Evolutionary conservation across 2,888 invertebrate genomes (phyloP).

Genomic region (Drosophila longiperda): DNA sequence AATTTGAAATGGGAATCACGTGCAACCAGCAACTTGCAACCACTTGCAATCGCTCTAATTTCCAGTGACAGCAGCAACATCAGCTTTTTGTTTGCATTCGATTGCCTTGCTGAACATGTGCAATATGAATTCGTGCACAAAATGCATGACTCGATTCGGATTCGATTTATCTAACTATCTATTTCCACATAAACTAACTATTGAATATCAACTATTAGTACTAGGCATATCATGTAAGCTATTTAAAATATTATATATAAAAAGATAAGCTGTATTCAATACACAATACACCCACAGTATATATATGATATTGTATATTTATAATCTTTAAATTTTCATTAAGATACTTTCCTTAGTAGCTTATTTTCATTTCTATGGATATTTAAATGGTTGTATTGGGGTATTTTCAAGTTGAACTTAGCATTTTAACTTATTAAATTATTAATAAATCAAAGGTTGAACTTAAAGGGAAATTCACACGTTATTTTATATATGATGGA

Average conservation of each 20-base stretch:
- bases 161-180: conserved; percentile 17
- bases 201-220: conserved; percentile 4
- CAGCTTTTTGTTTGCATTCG: conserved; percentile 62
- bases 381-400: not conserved
- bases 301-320: no score
- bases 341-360: not conserved
- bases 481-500: conserved; percentile 2
- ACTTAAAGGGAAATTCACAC: not conserved
- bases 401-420: not conserved
- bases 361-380: not conserved
- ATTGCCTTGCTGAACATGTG: conserved; percentile 74
- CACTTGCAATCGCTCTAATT: conserved; percentile 18
- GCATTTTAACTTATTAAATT: not conserved
- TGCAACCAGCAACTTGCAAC: conserved; percentile 19
- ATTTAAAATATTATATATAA: not conserved
- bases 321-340: not conserved
- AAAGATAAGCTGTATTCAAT: not conserved
- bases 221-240: not conserved
- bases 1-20: conserved; percentile 60
- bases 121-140: conserved; percentile 60
- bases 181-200: conserved; percentile 20
- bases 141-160: conserved; percentile 37
- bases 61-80: not conserved
- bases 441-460: not conserved
- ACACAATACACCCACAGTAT: not conserved